Evolutionary conservation across 1,140 invertebrate species (phyloP).

Genomic region (Cotesia chilonis): DNA sequence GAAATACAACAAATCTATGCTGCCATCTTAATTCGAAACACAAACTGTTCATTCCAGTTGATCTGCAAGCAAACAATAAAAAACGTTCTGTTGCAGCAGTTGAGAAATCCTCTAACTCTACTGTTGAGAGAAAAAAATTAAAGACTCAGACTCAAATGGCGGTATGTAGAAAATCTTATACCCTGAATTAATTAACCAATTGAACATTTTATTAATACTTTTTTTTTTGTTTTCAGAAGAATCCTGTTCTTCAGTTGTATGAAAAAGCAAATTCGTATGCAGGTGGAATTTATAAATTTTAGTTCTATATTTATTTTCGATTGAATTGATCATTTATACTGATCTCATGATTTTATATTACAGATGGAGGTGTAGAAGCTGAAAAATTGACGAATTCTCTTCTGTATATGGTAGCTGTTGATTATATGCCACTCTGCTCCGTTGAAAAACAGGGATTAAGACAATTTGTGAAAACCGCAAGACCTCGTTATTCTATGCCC

Average conservation of each 20-base stretch:
- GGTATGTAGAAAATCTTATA: conserved; percentile 9
- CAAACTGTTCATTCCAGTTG: conserved; percentile 13
- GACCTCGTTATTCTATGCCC: conserved; percentile 48
- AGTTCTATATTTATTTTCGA: background rate
- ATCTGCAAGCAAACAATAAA: conserved; percentile 2
- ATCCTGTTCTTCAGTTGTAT: conserved; percentile 14
- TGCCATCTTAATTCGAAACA: background rate
- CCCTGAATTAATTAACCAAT: background rate
- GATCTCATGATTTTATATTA: conserved; percentile 12
- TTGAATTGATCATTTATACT: conserved; percentile 3
- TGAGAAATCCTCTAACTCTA: background rate
- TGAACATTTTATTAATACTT: background rate
- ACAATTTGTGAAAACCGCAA: conserved; percentile 45
- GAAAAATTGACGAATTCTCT: conserved; percentile 46
- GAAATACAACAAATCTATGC: background rate
- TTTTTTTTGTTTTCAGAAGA: conserved; percentile 8
- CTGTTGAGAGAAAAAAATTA: conserved; percentile 3
- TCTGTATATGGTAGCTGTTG: conserved; percentile 52
- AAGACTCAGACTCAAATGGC: background rate
- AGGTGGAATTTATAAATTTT: background rate
- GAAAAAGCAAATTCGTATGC: background rate
- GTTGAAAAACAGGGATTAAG: conserved; percentile 52
- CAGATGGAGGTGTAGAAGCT: conserved; percentile 35
- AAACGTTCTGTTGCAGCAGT: background rate
- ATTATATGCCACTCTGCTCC: conserved; percentile 47